These are phyloP conservation scores for Echinops telfairi DNA, from an alignment of 2,113 vertebrate genomes.

Conservation along the genomic window DNA sequence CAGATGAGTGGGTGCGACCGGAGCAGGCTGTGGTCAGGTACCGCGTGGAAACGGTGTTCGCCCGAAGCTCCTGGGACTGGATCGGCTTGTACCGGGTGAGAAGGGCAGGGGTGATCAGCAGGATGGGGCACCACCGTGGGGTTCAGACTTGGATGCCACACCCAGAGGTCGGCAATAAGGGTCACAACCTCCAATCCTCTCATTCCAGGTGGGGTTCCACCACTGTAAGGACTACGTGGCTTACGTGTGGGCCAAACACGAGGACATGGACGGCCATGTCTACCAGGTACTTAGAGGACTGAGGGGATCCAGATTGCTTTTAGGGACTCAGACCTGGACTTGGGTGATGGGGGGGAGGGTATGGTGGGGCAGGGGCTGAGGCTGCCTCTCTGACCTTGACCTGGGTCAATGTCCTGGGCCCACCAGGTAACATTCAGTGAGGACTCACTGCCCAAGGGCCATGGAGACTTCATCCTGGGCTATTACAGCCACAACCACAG, in stretches of 20 bases:
- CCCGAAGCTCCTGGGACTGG: conserved; percentile 99
- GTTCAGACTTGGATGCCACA: not conserved
- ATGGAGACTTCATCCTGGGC: conserved; percentile 95
- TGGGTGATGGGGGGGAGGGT: not conserved
- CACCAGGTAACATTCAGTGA: conserved; percentile 94
- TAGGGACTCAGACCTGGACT: not conserved
- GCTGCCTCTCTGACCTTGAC: not conserved
- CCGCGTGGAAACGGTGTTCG: conserved; percentile 89
- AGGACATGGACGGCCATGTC: conserved; percentile 91
- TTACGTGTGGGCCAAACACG: conserved; percentile 95
- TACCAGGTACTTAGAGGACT: conserved; percentile 87
- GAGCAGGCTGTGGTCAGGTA: conserved; percentile 94
- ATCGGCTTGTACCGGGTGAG: conserved; percentile 97
- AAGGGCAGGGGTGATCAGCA: not conserved
- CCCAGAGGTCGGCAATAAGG: not conserved
- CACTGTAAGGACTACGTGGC: conserved; percentile 97
- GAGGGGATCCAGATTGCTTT: not conserved
- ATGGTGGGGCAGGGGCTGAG: not conserved
- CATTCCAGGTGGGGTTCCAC: conserved; percentile 94
- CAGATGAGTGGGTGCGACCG: conserved; percentile 93
- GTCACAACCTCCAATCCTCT: not conserved
- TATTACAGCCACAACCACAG: conserved; percentile 95
- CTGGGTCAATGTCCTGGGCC: conserved; percentile 27
- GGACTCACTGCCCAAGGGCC: conserved; percentile 94
- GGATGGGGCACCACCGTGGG: conserved; percentile 62